Base-by-base conservation (phyloP, 2,888 invertebrate species). In the Rhamphomyia laevipes region DNA sequence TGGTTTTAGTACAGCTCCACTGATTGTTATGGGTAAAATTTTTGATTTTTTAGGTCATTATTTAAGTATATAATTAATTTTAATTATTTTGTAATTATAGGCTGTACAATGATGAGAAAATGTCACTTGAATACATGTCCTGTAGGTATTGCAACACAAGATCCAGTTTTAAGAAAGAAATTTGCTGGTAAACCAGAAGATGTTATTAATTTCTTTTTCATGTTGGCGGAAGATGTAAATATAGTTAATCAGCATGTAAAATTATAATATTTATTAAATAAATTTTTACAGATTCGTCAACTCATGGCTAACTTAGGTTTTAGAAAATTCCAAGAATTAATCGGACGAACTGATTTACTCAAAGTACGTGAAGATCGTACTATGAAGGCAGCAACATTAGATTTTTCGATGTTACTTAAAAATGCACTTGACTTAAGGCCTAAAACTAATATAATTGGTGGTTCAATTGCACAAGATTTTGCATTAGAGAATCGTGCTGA, bases 41-140 rank as follows among this genome's bases (percentile, higher is more conserved):
- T 27, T 23, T 42, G 21, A 9, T 15, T 33, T n/a, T n/a, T 21
- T 21, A 21, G 6, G 6, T 21, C 21, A 21, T 21, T 4, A 47
- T 48, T n/a, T n/a, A 27, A 21, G 17, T 37, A 12, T 7, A 45
- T 9, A 33, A 21, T n/a, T 21, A 16, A 41, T 23, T 33, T 16
- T 23, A 30, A 31, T 35, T 37, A 37, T 23, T 40, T 16, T 44
- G 40, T 57, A 9, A n/a, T n/a, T n/a, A n/a, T 52, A 63, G 79
- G 99, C 4, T 99, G 99, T 65, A 99, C 96, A 1, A 99, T 99
- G 99, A 99, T 99, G 99, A 79, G 99, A 50, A 99, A 99, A 69
- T 99, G 99, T 63, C 99, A 99, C 70, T 74, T 99, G 59, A 99
- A 99, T 73, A 99, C 97, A 9, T 99, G 99, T 58, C 99, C 99